Evolutionary conservation across 2,113 vertebrate species (phyloP), one percentile per base, ranked within the genome.

Genomic region (Festucalex cinctus): DNA sequence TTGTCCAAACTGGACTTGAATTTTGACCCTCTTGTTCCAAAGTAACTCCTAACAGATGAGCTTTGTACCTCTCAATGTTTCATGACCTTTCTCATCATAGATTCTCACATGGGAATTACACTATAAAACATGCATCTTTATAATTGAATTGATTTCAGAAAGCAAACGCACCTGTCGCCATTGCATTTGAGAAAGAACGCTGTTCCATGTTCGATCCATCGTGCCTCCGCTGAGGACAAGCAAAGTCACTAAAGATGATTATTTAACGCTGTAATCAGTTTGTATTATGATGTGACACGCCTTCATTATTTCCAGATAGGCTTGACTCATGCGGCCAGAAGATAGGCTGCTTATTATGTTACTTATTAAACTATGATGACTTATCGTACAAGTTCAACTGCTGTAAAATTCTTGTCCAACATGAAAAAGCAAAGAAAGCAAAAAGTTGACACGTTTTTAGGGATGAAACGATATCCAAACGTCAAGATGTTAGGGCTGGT

Each of bases 111-210:
- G 4, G 28, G 28, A 32, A 32, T 32, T 32, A 32, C 28, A 41
- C 9, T 13, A 41, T 41, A 12, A 41, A 41, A 41, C 39, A 16
- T 6, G 2, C 24, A 16, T 5, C 12, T 32, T 57, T 35, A 17
- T 5, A 57, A 16, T 32, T 5, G 1, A 1, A 28, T 35, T 17
- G 26, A 57, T 32, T 19, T 9, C 3, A 5, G 39, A 24, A 39
- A 58, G 10, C 68, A 10, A 26, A 0, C 65, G 71, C 67, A 78
- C 83, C 76, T 63, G 65, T 75, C 20, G 10, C 20, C 17, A 13
- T 69, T 68, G 63, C 57, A 67, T 70, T 73, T 81, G 43, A 10
- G 69, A 53, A 9, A 79, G 69, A 59, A 68, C 14, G 58, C 13
- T 70, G 59, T 49, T 69, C 68, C 54, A 71, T 7, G 70, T 78